These are phyloP conservation scores for Lordiphosa clarofinis DNA, from an alignment of 1,140 invertebrate genomes.

Conservation along the genomic window DNA sequence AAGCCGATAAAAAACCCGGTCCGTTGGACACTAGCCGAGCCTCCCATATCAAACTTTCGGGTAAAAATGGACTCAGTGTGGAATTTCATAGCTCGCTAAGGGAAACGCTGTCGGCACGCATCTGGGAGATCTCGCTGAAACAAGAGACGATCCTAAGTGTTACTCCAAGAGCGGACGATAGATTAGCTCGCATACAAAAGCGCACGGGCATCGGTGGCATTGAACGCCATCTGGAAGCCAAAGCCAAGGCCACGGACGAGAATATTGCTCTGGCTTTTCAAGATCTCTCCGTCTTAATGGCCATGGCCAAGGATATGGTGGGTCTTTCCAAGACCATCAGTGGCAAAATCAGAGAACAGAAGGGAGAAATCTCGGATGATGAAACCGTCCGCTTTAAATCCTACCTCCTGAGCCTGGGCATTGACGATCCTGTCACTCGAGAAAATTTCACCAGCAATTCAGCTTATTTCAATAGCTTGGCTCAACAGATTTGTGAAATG, in stretches of 20 bases:
- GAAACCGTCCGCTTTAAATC: conserved; percentile 98
- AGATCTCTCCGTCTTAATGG: conserved; percentile 95
- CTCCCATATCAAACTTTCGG: conserved; percentile 92
- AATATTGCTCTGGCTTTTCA: conserved; percentile 96
- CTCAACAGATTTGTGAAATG: conserved; percentile 91
- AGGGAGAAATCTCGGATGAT: conserved; percentile 98
- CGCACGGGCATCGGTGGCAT: conserved; percentile 96
- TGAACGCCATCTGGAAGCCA: conserved; percentile 93
- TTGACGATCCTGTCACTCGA: conserved; percentile 97
- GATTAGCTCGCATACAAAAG: conserved; percentile 81
- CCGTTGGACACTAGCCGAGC: conserved; percentile 86
- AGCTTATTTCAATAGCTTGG: conserved; percentile 92
- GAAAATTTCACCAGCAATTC: conserved; percentile 92
- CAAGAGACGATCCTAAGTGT: conserved; percentile 36
- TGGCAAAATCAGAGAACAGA: conserved; percentile 94
- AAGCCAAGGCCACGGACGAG: conserved; percentile 93
- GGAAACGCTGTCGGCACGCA: conserved; percentile 83
- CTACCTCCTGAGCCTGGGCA: conserved; percentile 96
- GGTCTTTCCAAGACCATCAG: conserved; percentile 94
- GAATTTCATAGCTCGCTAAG: conserved; percentile 85
- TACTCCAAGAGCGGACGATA: conserved; percentile 53
- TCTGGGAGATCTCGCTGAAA: conserved; percentile 82
- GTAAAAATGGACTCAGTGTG: conserved; percentile 89
- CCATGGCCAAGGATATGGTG: conserved; percentile 99
- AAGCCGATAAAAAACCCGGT: conserved; percentile 85